Evolutionary conservation across 1,140 invertebrate genomes (phyloP), one percentile per base, ranked within the genome.

Genomic region (Ephestia elutella): DNA sequence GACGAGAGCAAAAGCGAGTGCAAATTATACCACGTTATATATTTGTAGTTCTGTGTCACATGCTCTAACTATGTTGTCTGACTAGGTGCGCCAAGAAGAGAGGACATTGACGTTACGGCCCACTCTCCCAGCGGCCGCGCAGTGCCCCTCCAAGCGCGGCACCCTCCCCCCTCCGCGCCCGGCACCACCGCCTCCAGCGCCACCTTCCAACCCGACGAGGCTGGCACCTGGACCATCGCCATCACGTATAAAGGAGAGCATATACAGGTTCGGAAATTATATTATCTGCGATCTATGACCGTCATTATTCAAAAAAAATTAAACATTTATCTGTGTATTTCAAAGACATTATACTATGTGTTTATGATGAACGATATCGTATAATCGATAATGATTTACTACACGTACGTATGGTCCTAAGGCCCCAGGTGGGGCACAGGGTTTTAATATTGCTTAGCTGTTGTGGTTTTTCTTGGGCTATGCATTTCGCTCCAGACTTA

Each of bases 161-260:
- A 87, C 51, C 85, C 85, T 0, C 85, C 85, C 8, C 81, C 82
- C 5, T 87, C 85, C 10, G 85, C 81, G 0, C 81, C 82, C 1
- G 85, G 82, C 19, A 87, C 81, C 30, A 87, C 85, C 0, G 82
- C 85, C 20, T 87, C 85, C 21, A 95, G 95, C 63, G 96, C 97
- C 54, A 98, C 96, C 62, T 99, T 99, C 84, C 95, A 97, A 80
- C 98, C 98, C 5, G 96, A 98, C 70, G 97, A 99, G 91, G 94
- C 96, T 51, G 98, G 97, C 75, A 95, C 97, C 73, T 99, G 98
- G 97, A 94, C 96, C 66, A 97, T 99, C 55, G 95, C 95, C 63
- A 98, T 99, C 60, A 94, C 95, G 18, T 99, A 99, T 82, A 96
- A 98, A 73, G 96, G 96, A 35, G 94, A 97, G 77, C 96, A 99